Evolutionary conservation across 2,888 invertebrate species (phyloP), one percentile per base, ranked within the genome.

Genomic region (Zygothrica quintamaculata): DNA sequence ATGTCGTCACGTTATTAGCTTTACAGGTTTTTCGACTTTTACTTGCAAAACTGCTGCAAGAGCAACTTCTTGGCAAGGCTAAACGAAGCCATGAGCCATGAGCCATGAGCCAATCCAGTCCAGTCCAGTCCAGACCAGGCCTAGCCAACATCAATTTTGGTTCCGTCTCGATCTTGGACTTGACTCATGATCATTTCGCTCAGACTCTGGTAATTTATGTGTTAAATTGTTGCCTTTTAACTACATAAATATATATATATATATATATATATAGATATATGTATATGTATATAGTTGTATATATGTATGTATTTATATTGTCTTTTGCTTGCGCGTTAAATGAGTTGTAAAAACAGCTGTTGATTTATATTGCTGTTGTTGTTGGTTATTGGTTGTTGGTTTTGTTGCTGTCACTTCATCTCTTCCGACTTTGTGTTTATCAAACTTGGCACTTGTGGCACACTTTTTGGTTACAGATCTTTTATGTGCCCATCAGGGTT

Each of bases 21-120:
- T 36, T 76, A 80, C 80, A 77, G 80, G 80, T 81, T 82, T 82
- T 81, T 81, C 80, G 82, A 81, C 80, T 81, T 81, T 81, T 82
- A 81, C 80, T 81, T 81, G 80, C 79, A 74, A 65, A 55, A 61
- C 65, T 57, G 56, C 67, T 15, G 18, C n/a, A 9, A 9, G n/a
- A n/a, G n/a, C n/a, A n/a, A n/a, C n/a, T n/a, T n/a, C 56, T 57
- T 53, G 55, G 65, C 71, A 75, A 65, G 72, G 69, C 61, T 77
- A 69, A 57, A 50, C 56, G 59, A 44, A 53, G 29, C 34, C 47
- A 51, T 34, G 22, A 29, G 29, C 29, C 29, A n/a, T n/a, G n/a
- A n/a, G n/a, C n/a, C n/a, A n/a, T n/a, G n/a, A 52, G 66, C 51
- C 53, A 57, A n/a, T n/a, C n/a, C n/a, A 31, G 9, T 8, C n/a